Conservation (phyloP, 1,140 invertebrate genomes). For the Meloidogyne exigua region DNA sequence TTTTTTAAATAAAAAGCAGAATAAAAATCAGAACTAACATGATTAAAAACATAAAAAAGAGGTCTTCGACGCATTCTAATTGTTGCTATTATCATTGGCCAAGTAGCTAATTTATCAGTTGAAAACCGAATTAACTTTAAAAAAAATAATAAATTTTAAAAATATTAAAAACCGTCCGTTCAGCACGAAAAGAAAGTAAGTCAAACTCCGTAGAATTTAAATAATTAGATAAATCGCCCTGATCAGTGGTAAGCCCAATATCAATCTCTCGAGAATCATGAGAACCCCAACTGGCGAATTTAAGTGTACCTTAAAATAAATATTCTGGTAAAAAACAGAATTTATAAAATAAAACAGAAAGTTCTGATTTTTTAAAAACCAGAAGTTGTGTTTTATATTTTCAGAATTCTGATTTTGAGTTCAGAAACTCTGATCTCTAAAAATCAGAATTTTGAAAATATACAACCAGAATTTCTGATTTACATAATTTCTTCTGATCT, state of each 20-base stretch:
- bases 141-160: conserved; percentile 4
- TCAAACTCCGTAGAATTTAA: conserved; percentile 62
- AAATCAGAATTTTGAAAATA: too few relatives aligned
- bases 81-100: conserved; percentile 53
- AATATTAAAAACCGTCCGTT: conserved; percentile 45
- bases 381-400: too few relatives aligned
- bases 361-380: too few relatives aligned
- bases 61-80: conserved; percentile 57
- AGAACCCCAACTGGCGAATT: conserved; percentile 40
- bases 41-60: conserved; percentile 62
- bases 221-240: conserved; percentile 55
- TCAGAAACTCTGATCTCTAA: too few relatives aligned
- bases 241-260: conserved; percentile 53
- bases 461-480: too few relatives aligned
- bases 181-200: conserved; percentile 53
- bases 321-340: neutral
- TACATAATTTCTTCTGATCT: too few relatives aligned
- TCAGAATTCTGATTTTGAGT: too few relatives aligned
- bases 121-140: conserved; percentile 44
- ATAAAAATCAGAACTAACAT: conserved; percentile 37
- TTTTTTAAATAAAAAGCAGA: neutral
- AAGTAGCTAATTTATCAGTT: conserved; percentile 33
- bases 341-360: too few relatives aligned
- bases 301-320: conserved; percentile 17
- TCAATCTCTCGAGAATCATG: conserved; percentile 58